Evolutionary conservation across 2,113 vertebrate species (phyloP), one percentile per base, ranked within the genome.

Genomic region (Athene noctua): DNA sequence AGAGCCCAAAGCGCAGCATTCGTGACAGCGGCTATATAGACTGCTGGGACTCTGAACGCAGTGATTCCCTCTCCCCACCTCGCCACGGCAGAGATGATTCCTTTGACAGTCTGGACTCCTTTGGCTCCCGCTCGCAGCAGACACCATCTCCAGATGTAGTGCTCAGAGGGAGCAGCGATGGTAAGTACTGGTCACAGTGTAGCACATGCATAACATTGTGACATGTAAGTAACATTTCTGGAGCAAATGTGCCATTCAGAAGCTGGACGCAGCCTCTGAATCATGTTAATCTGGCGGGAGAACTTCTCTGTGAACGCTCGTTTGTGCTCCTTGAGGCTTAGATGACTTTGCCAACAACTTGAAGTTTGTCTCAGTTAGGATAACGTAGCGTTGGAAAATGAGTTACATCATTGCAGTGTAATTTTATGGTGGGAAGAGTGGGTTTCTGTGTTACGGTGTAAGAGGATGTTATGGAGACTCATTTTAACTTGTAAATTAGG

Each of bases 51-150:
- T 99, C 99, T 0, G 99, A 99, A 84, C 99, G 99, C 97, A 99
- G 99, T 1, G 99, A 99, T 95, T 99, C 99, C 22, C 98, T 99
- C 17, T 99, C 99, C 8, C 99, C 99, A 0, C 99, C 99, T 55
- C 99, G 98, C 46, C 99, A 99, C 88, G 98, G 98, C 92, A 98
- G 99, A 86, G 99, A 99, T 98, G 99, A 99, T 96, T 99, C 99
- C 87, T 99, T 99, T 86, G 99, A 99, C 99, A 99, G 99, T 54
- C 98, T 99, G 98, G 99, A 99, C 97, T 99, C 99, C 82, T 99
- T 99, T 83, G 99, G 99, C 86, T 99, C 99, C 49, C 99, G 99
- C 92, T 99, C 99, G 9, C 98, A 98, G 97, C 99, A 99, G 97
- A 99, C 99, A 10, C 99, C 99, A 5, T 99, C 99, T 25, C 99